phyloP scores from a whole-genome alignment of 2,113 vertebrate genomes.

The Origma solitaria region DNA sequence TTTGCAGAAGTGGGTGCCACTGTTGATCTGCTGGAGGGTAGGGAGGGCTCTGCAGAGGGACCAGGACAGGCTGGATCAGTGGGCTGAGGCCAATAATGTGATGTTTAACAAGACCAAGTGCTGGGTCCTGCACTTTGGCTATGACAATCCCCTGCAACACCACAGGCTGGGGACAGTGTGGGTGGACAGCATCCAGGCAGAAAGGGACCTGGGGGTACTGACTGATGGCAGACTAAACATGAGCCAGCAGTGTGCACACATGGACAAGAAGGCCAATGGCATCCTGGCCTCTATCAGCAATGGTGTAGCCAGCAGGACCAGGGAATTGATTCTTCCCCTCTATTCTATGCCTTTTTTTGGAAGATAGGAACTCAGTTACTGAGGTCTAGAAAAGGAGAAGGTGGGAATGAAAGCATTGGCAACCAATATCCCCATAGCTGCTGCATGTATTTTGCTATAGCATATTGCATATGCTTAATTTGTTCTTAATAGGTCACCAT shows the following conservation, averaged over 20 bases:
- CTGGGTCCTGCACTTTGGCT: background rate
- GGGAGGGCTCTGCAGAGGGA: background rate
- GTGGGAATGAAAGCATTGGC: background rate
- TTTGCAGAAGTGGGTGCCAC: background rate
- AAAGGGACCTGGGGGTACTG: background rate
- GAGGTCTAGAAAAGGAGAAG: background rate
- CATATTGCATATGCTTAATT: background rate
- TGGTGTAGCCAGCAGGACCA: background rate
- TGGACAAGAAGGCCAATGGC: background rate
- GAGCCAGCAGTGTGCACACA: background rate
- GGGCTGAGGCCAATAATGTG: background rate
- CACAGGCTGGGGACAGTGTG: background rate
- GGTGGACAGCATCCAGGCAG: background rate
- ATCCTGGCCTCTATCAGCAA: background rate
- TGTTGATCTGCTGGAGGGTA: background rate
- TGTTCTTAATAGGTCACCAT: background rate
- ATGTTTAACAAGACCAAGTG: background rate
- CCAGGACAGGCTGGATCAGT: background rate
- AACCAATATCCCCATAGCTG: background rate
- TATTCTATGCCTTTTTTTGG: background rate
- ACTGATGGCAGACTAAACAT: fast-evolving
- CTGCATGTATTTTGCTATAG: background rate
- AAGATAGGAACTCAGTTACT: background rate
- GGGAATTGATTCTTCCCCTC: background rate
- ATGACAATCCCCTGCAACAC: background rate